phyloP scores from a whole-genome alignment of 2,113 vertebrate species.

The Henicopernis longicauda region DNA sequence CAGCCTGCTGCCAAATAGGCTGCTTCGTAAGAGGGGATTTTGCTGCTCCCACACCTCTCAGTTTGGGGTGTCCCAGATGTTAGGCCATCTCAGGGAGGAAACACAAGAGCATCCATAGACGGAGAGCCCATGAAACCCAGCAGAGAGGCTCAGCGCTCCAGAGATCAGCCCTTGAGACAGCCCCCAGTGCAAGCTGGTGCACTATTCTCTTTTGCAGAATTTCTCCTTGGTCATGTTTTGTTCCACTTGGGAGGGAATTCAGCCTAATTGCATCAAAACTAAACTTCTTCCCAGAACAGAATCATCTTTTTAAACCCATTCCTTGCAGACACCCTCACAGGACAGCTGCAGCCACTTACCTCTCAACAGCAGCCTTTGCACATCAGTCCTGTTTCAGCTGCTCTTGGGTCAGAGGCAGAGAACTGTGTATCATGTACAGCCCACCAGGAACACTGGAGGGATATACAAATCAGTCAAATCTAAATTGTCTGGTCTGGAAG shows the following conservation, averaged over 20 bases:
- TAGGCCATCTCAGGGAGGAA: not conserved
- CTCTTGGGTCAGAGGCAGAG: not conserved
- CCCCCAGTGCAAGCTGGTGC: not conserved
- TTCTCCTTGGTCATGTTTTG: not conserved
- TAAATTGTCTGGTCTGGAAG: not conserved
- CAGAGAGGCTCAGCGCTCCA: not conserved
- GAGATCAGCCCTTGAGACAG: not conserved
- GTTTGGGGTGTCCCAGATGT: not conserved
- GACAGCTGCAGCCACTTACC: not conserved
- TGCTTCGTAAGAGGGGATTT: conserved; percentile 15
- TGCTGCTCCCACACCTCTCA: not conserved
- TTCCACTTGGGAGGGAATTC: not conserved
- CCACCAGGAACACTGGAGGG: not conserved
- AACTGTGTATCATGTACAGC: not conserved
- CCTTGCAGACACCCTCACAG: not conserved
- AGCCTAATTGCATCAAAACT: not conserved
- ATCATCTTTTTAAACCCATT: not conserved
- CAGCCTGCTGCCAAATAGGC: not conserved
- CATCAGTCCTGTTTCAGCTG: not conserved
- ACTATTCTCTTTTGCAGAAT: not conserved
- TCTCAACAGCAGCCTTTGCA: not conserved
- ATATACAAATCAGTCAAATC: not conserved
- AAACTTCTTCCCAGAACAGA: not conserved
- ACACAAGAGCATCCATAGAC: not conserved
- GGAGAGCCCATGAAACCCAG: not conserved